phyloP scores from a whole-genome alignment of 2,113 vertebrate species.

The Macquaria ambigua region DNA sequence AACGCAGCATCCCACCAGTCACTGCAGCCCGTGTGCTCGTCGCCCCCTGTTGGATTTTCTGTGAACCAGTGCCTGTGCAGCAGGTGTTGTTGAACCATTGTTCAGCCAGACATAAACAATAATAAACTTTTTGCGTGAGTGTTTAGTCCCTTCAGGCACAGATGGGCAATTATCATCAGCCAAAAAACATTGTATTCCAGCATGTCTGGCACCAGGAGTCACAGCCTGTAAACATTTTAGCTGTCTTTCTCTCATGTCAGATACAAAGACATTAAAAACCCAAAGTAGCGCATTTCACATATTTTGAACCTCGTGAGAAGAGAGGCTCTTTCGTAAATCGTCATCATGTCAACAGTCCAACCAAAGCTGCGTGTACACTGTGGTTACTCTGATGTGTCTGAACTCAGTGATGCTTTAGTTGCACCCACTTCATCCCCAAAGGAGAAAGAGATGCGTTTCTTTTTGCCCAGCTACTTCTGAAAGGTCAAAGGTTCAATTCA shows the following conservation, averaged over 20 bases:
- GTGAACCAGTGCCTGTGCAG: conserved; percentile 28
- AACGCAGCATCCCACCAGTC: neutral
- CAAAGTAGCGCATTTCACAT: conserved; percentile 13
- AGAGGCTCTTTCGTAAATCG: neutral
- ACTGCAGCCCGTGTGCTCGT: conserved; percentile 6
- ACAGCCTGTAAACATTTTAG: conserved; percentile 34
- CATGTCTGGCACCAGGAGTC: conserved; percentile 39
- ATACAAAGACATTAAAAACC: neutral
- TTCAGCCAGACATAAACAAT: conserved; percentile 72
- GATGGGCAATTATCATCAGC: conserved; percentile 36
- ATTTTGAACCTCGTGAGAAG: neutral
- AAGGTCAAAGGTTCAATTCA: neutral
- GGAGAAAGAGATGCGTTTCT: neutral
- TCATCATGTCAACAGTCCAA: neutral
- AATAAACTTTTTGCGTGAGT: conserved; percentile 59
- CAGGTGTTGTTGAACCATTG: conserved; percentile 60
- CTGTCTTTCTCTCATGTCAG: conserved; percentile 5
- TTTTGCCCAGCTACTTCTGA: neutral
- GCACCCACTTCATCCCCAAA: neutral
- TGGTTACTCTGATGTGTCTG: conserved; percentile 11
- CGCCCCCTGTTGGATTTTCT: conserved; percentile 54
- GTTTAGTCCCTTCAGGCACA: conserved; percentile 50
- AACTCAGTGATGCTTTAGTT: conserved; percentile 14
- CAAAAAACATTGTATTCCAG: conserved; percentile 16
- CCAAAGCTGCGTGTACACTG: neutral